Base-by-base conservation (phyloP, 2,797 vertebrate species). In the Enteromius thamalakanensis region DNA sequence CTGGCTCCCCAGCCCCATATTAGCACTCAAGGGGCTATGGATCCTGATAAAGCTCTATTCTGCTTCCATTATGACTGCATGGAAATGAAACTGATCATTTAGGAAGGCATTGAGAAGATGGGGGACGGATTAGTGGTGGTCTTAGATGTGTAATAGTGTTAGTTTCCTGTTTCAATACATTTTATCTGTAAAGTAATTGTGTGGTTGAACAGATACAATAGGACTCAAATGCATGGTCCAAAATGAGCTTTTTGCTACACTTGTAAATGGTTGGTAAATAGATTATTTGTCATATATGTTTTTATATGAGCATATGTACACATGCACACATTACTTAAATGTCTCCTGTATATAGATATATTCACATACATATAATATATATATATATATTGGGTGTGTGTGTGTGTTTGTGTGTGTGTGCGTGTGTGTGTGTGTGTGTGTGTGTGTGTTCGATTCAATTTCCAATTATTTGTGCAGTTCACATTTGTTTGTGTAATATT, bases 11-110 rank as follows among this genome's bases (percentile, higher is more conserved):
- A 89, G 91, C 78, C 79, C 26, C 64, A 15, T 88, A 91, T 91
- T 91, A 92, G 89, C 87, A 76, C 89, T 91, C 87, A 75, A 86
- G 83, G 87, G 90, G 80, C 89, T 87, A 93, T 92, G 89, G 81
- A 90, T 93, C 92, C 91, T 87, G 88, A 90, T 93, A 89, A 94
- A 92, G 87, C 91, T 90, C 91, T 88, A 90, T 90, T 83, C 88
- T 49, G 40, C 86, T 60, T 8, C 77, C 4, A 53, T 49, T 79
- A 64, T 69, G 85, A 89, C 77, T 71, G 82, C 68, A 85, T 85
- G 87, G 84, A 90, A 92, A 87, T 89, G 88, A 87, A 86, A 77
- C 77, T 58, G 53, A 76, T 62, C 60, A 58, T 83, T 76, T 76
- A 84, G 21, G 26, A 84, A 34, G 37, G n/a, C 62, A 60, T 55